phyloP scores from a whole-genome alignment of 2,888 invertebrate genomes.

The Galerucella pusilla region DNA sequence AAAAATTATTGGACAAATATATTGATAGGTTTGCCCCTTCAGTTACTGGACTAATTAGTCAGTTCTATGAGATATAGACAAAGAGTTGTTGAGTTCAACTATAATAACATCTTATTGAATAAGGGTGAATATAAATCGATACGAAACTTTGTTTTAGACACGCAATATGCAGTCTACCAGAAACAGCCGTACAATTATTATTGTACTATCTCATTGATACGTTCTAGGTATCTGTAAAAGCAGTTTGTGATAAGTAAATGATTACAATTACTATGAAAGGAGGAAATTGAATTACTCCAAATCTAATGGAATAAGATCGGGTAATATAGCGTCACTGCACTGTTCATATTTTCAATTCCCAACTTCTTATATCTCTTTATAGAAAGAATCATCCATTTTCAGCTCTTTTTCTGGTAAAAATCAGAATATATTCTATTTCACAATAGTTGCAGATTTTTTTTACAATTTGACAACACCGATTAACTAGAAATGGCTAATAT shows the following conservation, averaged over 20 bases:
- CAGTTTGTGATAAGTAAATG: background rate
- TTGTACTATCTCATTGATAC: background rate
- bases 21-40: no score
- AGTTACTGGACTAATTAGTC: no score
- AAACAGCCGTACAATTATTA: background rate
- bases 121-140: background rate
- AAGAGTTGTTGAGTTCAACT: background rate
- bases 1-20: no score
- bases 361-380: background rate
- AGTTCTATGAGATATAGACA: background rate
- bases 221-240: background rate
- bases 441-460: background rate
- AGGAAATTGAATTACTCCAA: background rate
- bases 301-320: no score
- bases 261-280: no score
- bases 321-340: no score
- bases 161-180: background rate
- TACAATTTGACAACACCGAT: conserved; percentile 1
- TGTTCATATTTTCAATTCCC: background rate
- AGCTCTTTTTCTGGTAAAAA: background rate
- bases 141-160: background rate
- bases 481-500: background rate
- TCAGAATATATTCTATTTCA: background rate
- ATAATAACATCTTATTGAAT: background rate
- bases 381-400: background rate